Evolutionary conservation across 1,140 invertebrate species (phyloP), one percentile per base, ranked within the genome.

Genomic region (Drosophila nebulosa): DNA sequence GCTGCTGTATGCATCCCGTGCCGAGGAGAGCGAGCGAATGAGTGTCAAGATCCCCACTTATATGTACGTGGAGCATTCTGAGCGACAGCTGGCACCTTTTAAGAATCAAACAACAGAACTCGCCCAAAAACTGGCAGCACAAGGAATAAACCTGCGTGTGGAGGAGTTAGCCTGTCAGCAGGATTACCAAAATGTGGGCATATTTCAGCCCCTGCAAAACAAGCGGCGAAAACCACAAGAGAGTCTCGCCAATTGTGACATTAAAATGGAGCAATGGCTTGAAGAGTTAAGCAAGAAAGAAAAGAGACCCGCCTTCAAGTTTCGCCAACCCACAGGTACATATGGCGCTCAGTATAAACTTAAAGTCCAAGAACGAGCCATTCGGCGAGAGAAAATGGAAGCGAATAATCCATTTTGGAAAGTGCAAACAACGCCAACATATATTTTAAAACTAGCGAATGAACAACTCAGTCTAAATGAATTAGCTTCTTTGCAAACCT

Each of bases 1-100:
- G 5, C 56, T 76, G 4, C 56, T 90, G 2, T 66, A 78, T 7
- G 73, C 52, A 9, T 51, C 53, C 0, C 72, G 66, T 1, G 26
- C 64, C 0, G 52, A 69, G 10, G 51, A 60, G 3, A 16, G 36
- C 9, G 76, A 57, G 16, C 6, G 46, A 3, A 16, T 74, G 36
- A 53, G 53, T 22, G 56, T 75, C 0, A 21, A 65, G 4, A 89
- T 91, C 2, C 90, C 88, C 7, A 69, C 75, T 12, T 73, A 63
- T 51, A 88, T 91, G 88, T 55, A 56, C 12, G 67, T 78, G 3
- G 72, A 91, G 61, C 90, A 91, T 46, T 56, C 73, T 4, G 63
- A 79, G 42, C 77, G 77, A 9, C 56, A 85, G 30, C 16, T 91
- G 1, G 71, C 56, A 1, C 81, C 88, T 4, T 89, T 86, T 55